A percentile compares a stretch with the other conserved stretches of the same genome.
phyloP scores from a whole-genome alignment of 2,797 vertebrate genomes.

The Diplodus sargus region DNA sequence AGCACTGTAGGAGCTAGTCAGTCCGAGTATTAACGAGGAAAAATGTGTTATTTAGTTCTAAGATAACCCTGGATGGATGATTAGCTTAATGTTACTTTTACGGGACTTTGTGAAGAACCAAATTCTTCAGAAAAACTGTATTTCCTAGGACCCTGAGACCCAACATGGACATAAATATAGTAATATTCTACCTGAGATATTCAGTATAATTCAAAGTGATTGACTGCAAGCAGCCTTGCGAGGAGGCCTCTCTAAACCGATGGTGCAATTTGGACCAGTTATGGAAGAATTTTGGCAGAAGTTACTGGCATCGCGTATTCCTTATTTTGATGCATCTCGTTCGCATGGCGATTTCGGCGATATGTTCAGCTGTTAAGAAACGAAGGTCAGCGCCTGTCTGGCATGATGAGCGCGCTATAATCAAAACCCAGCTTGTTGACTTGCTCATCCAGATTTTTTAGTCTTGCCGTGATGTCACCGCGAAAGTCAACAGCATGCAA shows the following conservation, averaged over 20 bases:
- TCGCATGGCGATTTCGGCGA: background rate
- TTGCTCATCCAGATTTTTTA: background rate
- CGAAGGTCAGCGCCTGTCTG: background rate
- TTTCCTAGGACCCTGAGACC: background rate
- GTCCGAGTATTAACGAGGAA: background rate
- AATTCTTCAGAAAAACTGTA: background rate
- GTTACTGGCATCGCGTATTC: background rate
- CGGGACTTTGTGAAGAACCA: background rate
- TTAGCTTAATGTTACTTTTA: background rate
- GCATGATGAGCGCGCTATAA: background rate
- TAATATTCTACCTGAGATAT: background rate
- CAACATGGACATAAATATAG: background rate
- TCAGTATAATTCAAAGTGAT: background rate
- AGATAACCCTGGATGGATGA: background rate
- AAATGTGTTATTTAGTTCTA: background rate
- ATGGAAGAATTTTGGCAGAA: background rate
- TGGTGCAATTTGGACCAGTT: background rate
- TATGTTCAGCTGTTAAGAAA: background rate
- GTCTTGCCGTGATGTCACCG: slow-evolving; percentile 4
- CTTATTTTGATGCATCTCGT: background rate
- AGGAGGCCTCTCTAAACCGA: background rate
- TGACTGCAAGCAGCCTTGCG: background rate
- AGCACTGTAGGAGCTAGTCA: background rate
- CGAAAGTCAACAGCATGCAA: slow-evolving; percentile 15
- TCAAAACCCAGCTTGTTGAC: slow-evolving; percentile 8